phyloP scores from a whole-genome alignment of 1,140 invertebrate genomes.

The Samia ricini region DNA sequence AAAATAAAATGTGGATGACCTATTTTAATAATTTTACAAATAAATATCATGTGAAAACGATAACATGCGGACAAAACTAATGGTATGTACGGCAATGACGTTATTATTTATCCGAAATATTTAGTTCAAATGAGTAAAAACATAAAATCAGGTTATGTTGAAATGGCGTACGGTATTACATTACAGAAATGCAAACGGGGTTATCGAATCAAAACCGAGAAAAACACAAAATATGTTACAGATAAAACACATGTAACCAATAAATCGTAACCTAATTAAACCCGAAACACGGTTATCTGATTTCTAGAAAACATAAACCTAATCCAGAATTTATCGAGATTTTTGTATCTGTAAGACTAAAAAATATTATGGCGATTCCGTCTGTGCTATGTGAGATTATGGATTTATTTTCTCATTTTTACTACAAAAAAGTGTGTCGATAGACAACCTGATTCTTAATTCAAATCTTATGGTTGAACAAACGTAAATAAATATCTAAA shows the following conservation, averaged over 20 bases:
- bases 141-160: neutral
- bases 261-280: slow-evolving; percentile 46
- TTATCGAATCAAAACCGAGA: slow-evolving; percentile 42
- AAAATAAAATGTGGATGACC: too few species aligned
- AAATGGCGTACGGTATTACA: neutral
- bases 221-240: slow-evolving; percentile 26
- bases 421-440: too few species aligned
- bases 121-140: neutral
- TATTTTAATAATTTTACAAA: neutral
- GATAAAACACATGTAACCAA: slow-evolving; percentile 21
- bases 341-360: neutral
- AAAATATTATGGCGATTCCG: neutral
- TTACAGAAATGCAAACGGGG: slow-evolving; percentile 29
- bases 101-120: neutral
- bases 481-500: too few species aligned
- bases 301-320: slow-evolving; percentile 15
- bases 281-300: slow-evolving; percentile 56
- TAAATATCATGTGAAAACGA: neutral
- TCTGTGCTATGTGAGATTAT: neutral
- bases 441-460: too few species aligned
- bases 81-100: too few species aligned
- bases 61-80: neutral
- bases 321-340: neutral
- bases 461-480: too few species aligned
- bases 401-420: too few species aligned